These are phyloP conservation scores for Aphelenchoides fujianensis DNA, from an alignment of 1,140 invertebrate genomes.

Conservation along the genomic window DNA sequence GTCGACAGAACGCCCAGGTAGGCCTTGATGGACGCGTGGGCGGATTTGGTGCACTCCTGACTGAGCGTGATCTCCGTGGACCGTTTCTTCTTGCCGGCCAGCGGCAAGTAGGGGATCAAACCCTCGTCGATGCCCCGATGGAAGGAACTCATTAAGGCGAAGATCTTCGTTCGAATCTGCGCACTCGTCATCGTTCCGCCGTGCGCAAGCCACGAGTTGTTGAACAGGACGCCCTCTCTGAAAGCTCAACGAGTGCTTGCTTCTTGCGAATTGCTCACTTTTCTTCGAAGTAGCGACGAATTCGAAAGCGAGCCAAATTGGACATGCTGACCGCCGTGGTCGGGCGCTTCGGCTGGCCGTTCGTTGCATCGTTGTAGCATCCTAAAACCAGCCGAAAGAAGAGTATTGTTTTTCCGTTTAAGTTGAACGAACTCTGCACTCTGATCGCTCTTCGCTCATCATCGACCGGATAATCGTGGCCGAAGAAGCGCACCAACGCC, in stretches of 20 bases:
- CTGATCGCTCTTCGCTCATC: conserved; percentile 15
- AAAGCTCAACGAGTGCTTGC: conserved; percentile 16
- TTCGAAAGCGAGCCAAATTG: conserved; percentile 33
- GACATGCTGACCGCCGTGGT: conserved; percentile 30
- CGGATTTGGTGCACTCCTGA: conserved; percentile 40
- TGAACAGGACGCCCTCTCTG: conserved; percentile 32
- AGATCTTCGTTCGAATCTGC: conserved; percentile 34
- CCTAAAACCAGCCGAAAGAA: background rate
- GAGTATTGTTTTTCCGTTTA: too few relatives aligned
- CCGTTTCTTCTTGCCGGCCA: conserved; percentile 23
- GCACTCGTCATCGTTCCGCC: background rate
- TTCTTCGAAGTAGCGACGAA: conserved; percentile 40
- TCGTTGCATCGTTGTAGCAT: conserved; percentile 2
- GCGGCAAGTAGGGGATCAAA: conserved; percentile 30
- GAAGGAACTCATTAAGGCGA: conserved; percentile 29
- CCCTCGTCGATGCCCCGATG: conserved; percentile 23
- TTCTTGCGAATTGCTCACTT: conserved; percentile 23
- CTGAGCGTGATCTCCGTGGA: conserved; percentile 30
- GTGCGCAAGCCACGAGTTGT: conserved; percentile 27
- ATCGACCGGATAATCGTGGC: conserved; percentile 19
- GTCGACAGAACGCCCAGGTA: conserved; percentile 13
- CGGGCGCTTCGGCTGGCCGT: conserved; percentile 21
- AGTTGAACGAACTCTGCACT: conserved; percentile 20
- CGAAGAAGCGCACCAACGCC: conserved; percentile 21
- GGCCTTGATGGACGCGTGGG: conserved; percentile 26